These are phyloP conservation scores for Alloscopus bannaensis DNA, from an alignment of 2,888 invertebrate species.

Conservation along the genomic window DNA sequence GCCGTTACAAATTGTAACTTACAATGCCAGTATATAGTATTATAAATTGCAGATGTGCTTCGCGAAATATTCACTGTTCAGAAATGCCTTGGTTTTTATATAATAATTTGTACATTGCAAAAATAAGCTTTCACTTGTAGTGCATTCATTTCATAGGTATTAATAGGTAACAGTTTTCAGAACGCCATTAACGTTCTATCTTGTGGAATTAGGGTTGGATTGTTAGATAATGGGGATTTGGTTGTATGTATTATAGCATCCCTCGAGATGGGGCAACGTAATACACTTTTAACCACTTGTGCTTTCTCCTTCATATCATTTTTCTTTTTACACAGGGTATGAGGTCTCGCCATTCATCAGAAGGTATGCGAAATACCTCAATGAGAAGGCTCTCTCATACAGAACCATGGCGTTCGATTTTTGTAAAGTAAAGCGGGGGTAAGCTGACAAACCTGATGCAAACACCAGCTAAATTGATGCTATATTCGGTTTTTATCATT, in stretches of 20 bases:
- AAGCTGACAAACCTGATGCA: slow-evolving; percentile 75
- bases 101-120: neutral
- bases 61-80: no score
- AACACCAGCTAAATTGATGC: neutral
- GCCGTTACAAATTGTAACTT: no score
- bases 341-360: slow-evolving; percentile 99
- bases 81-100: no score
- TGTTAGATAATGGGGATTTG: neutral
- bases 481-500: no score
- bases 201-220: neutral
- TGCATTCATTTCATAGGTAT: slow-evolving; percentile 2
- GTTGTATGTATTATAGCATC: neutral
- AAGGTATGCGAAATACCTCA: slow-evolving; percentile 98
- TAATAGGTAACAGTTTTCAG: neutral
- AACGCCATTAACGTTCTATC: no score
- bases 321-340: slow-evolving; percentile 87
- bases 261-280: no score
- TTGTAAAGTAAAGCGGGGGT: slow-evolving; percentile 99
- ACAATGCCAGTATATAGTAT: no score
- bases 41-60: no score
- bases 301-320: no score
- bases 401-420: slow-evolving; percentile 99
- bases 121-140: slow-evolving; percentile 21
- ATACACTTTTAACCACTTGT: no score
- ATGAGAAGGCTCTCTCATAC: slow-evolving; percentile 99